Base-by-base conservation (phyloP, 2,888 invertebrate species). In the Ochropleura leucogaster region DNA sequence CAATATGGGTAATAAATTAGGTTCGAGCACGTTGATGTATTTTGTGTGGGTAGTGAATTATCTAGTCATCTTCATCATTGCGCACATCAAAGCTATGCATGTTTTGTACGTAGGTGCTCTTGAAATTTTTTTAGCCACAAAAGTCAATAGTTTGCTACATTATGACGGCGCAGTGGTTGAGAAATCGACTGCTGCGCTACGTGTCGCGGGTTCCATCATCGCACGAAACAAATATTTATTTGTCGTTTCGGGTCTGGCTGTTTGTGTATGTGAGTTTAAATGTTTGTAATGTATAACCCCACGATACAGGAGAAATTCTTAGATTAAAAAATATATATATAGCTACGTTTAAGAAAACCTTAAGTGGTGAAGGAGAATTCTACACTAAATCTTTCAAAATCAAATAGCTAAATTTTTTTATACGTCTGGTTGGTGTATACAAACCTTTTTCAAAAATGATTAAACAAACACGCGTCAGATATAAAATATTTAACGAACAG, bases 21-120 rank as follows among this genome's bases (percentile, higher is more conserved):
- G 44, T 42, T 81, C 63, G 46, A 81, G 81, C 46, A 9, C 16
- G 16, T 46, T 4, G n/a, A 80, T 20, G 51, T 64, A 16, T 64
- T 73, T 74, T n/a, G 49, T 51, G 55, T 74, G 12, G 63, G 46
- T 14, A 18, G 18, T 74, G 18, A 80, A 46, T 51, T 74, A 80
- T 63, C 51, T 9, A 20, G 49, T 40, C 30, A 30, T 30, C 30
- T 1, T 30, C 30, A 46, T 20, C 9, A n/a, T 49, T 57, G 9
- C 40, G 51, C 30, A 47, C 42, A 53, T 47, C 42, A 10, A 14
- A 42, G 0, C 4, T 0, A 44, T 62, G n/a, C 9, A 12, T 60
- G 42, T 62, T 62, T n/a, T 6, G 3, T 30, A 44, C 7, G 1
- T n/a, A 44, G 42, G n/a, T 7, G 44, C n/a, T 44, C 44, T 44